Evolutionary conservation across 1,140 invertebrate species (phyloP).

Genomic region (Hylaeus anthracinus): DNA sequence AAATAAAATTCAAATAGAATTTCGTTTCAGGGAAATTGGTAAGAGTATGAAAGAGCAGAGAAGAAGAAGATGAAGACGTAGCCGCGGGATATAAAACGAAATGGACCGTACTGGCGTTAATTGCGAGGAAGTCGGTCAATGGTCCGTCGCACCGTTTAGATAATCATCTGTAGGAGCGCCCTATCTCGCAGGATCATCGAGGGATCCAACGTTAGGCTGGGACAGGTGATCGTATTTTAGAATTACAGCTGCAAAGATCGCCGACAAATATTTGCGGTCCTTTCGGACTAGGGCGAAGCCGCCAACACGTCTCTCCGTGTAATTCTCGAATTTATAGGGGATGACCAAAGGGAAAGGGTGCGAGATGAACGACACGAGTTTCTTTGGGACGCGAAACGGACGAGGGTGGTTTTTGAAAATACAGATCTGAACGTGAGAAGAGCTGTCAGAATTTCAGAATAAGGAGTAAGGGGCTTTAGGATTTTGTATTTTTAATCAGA

Average conservation of each 20-base stretch:
- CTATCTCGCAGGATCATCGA: background rate
- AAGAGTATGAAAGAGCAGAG: too few relatives aligned
- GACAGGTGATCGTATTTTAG: conserved; percentile 47
- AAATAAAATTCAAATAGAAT: too few relatives aligned
- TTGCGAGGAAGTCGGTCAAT: conserved; percentile 40
- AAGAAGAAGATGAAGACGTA: conserved; percentile 8
- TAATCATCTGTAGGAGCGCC: background rate
- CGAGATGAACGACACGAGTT: conserved; percentile 2
- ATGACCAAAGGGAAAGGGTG: conserved; percentile 48
- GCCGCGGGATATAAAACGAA: conserved; percentile 41
- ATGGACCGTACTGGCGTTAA: conserved; percentile 43
- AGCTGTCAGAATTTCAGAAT: too few relatives aligned
- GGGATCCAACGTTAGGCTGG: background rate
- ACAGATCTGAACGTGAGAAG: too few relatives aligned
- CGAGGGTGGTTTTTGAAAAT: too few relatives aligned
- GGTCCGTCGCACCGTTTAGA: conserved; percentile 43
- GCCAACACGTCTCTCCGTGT: conserved; percentile 34
- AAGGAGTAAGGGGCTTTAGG: too few relatives aligned
- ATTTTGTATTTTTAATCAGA: too few relatives aligned
- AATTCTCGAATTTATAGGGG: conserved; percentile 68
- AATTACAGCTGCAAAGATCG: conserved; percentile 49
- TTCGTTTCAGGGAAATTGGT: too few relatives aligned
- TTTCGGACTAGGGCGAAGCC: conserved; percentile 8
- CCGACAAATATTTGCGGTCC: conserved; percentile 65
- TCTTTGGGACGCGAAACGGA: background rate